Percentiles rank a stretch among this genome's conserved stretches.
Evolutionary conservation across 2,797 vertebrate species (phyloP).

Genomic region (Eutrigla gurnardus): DNA sequence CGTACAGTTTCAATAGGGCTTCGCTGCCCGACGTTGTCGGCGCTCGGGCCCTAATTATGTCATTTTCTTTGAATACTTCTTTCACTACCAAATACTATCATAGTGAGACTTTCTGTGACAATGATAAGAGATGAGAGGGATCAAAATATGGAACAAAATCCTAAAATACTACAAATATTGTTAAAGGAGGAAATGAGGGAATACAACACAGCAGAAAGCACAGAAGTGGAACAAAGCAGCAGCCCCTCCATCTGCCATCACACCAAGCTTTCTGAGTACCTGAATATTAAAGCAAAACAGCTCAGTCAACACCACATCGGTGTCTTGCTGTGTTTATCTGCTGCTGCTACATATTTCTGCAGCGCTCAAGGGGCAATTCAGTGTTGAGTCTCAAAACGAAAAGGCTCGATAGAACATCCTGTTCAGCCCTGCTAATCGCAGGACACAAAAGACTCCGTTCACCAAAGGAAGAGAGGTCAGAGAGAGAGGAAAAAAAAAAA

Average conservation of each 20-base stretch:
- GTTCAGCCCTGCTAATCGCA: not conserved
- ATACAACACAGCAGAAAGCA: not conserved
- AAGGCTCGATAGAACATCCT: slow-evolving; percentile 6
- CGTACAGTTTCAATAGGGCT: too few species aligned
- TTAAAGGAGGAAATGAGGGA: not conserved
- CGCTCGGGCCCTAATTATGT: too few species aligned
- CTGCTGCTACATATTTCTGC: not conserved
- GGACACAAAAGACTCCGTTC: slow-evolving; percentile 12
- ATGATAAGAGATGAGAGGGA: not conserved
- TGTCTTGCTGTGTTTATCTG: not conserved
- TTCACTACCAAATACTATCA: too few species aligned
- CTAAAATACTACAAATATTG: not conserved
- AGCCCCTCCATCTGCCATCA: not conserved
- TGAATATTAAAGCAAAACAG: not conserved
- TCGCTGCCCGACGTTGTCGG: too few species aligned
- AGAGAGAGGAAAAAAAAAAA: not conserved
- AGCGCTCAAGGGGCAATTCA: not conserved
- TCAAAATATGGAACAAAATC: not conserved
- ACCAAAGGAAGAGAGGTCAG: not conserved
- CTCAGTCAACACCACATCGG: not conserved
- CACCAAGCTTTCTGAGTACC: not conserved
- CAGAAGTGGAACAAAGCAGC: not conserved
- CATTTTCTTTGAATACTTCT: not conserved
- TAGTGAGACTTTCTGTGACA: not conserved
- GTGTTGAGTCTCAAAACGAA: not conserved